Evolutionary conservation across 92 coral and sea anemone species (phyloP), one percentile per base, ranked within the genome.

Genomic region (Chrysogorgia sp.): DNA sequence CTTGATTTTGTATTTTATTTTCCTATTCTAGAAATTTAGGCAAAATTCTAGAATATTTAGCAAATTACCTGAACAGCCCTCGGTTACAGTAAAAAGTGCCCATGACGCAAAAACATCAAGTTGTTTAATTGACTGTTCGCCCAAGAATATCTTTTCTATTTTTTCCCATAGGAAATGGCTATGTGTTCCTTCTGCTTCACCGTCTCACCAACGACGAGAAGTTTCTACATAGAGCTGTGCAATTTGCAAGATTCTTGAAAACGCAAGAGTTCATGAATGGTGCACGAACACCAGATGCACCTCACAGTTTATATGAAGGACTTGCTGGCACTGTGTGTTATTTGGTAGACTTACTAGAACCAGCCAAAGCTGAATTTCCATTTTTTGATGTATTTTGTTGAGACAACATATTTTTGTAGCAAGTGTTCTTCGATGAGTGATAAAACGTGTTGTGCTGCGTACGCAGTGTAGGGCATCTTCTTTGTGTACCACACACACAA

Each of bases 271-370:
- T 93, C 40, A 85, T 84, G 24, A 83, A 72, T 21, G 92, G 91
- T 23, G 96, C 97, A 20, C 83, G 92, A 33, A 93, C 89, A 28
- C 97, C 97, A 30, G 97, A 93, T 83, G 79, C 93, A 10, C 97
- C 96, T 6, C 91, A 71, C 90, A 93, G 97, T 63, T 80, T 93
- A 68, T 93, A 81, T 60, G 96, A 93, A 83, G 97, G 97, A 0
- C 80, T 89, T 25, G 92, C 96, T n/a, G 97, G 97, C 21, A 93
- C 97, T 1, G 92, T 86, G 29, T 93, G 96, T 49, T 93, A 81
- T 75, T 85, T 88, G 48, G 63, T 86, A 5, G 96, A 93, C 63
- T 88, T 93, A 31, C 58, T 93, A 10, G 84, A 72, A 10, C 93
- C 96, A 28, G 83, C 84, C 2, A 61, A 66, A 55, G 96, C 97